phyloP scores from a whole-genome alignment of 1,140 invertebrate genomes.

The Drosophila repletoides region DNA sequence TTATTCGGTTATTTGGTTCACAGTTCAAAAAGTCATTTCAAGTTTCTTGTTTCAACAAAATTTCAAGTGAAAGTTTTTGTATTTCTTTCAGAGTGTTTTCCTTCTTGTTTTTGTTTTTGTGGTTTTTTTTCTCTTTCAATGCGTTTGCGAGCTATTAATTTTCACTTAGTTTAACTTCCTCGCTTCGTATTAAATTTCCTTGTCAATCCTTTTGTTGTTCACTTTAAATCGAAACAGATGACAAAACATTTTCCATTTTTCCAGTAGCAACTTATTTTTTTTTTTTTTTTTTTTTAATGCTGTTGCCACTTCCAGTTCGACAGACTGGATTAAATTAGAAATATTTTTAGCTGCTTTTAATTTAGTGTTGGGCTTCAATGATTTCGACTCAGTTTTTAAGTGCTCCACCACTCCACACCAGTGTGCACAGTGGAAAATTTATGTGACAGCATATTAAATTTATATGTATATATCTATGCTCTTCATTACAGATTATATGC shows the following conservation, averaged over 20 bases:
- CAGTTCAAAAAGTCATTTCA: slow-evolving; percentile 78
- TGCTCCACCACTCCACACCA: no score
- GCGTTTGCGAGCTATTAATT: slow-evolving; percentile 56
- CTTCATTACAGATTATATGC: slow-evolving; percentile 72
- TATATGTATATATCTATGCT: slow-evolving; percentile 69
- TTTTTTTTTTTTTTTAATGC: slow-evolving; percentile 12
- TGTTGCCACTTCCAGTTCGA: slow-evolving; percentile 6
- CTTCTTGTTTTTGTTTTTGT: no score
- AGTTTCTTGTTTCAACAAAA: slow-evolving; percentile 65
- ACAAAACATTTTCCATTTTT: slow-evolving; percentile 66
- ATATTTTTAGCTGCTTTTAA: slow-evolving; percentile 67
- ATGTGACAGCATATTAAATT: slow-evolving; percentile 77
- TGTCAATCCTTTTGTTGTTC: slow-evolving; percentile 56
- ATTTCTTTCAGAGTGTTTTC: background rate
- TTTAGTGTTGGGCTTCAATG: slow-evolving; percentile 49
- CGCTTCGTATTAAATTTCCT: slow-evolving; percentile 55
- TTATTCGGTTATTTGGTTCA: slow-evolving; percentile 49
- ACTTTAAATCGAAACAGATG: slow-evolving; percentile 68
- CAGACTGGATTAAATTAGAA: slow-evolving; percentile 28
- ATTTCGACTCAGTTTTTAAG: slow-evolving; percentile 46
- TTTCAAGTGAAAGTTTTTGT: slow-evolving; percentile 69
- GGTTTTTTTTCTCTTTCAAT: background rate
- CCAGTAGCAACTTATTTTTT: slow-evolving; percentile 8
- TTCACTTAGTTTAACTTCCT: slow-evolving; percentile 68
- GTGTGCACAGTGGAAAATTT: slow-evolving; percentile 61